Conservation (phyloP, 2,113 vertebrate species). For the Vidua chalybeata region DNA sequence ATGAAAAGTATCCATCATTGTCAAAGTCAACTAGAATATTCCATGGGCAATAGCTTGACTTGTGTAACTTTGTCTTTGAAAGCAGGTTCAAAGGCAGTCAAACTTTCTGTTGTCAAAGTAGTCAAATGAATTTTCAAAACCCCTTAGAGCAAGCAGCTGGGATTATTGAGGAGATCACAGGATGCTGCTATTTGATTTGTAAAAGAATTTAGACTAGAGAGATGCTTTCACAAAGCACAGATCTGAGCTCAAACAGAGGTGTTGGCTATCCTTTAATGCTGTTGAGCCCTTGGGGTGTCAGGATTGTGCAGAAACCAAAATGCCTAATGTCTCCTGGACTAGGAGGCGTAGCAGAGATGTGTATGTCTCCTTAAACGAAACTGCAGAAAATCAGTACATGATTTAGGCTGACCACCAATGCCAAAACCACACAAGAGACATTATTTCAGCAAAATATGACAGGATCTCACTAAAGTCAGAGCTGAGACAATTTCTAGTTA, state of each 20-base stretch:
- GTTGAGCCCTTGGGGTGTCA: background rate
- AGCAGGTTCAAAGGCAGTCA: conserved; percentile 46
- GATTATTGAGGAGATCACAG: conserved; percentile 22
- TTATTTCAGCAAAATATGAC: background rate
- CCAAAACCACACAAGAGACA: background rate
- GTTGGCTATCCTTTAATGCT: background rate
- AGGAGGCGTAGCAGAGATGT: background rate
- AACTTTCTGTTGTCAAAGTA: conserved; percentile 38
- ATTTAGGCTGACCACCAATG: background rate
- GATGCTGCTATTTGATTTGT: background rate
- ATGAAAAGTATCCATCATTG: conserved; percentile 53
- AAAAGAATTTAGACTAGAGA: background rate
- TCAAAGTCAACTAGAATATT: conserved; percentile 27
- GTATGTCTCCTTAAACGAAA: background rate
- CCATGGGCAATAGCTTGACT: conserved; percentile 13
- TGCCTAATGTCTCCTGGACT: background rate
- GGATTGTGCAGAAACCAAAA: background rate
- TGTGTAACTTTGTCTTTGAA: conserved; percentile 53
- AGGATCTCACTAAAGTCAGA: background rate
- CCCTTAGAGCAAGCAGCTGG: background rate
- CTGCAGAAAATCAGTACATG: background rate
- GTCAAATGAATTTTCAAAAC: conserved; percentile 5
- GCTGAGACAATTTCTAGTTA: background rate
- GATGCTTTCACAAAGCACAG: background rate
- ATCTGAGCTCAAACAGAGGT: background rate